A percentile compares a stretch with the other conserved stretches of the same genome.
These are phyloP conservation scores for Barnardius zonarius DNA, from an alignment of 2,113 vertebrate species.

Conservation along the genomic window DNA sequence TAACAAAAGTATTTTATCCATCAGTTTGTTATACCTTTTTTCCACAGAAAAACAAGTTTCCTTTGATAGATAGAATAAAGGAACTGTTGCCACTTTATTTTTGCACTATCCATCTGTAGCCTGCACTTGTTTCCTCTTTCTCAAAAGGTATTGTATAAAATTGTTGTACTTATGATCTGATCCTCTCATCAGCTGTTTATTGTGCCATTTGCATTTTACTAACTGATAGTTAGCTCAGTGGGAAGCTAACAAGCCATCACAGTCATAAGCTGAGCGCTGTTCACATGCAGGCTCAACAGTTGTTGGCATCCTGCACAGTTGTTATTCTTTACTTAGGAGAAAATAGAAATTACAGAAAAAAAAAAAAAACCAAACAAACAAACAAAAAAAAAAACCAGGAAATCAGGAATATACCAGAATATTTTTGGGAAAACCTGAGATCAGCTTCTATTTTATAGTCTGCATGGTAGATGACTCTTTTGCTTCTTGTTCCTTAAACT, in stretches of 20 bases:
- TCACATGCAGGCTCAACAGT: neutral
- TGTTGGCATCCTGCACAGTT: neutral
- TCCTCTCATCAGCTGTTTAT: neutral
- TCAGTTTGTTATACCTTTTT: neutral
- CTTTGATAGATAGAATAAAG: neutral
- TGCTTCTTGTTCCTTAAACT: neutral
- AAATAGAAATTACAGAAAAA: neutral
- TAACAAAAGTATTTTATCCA: neutral
- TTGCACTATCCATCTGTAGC: neutral
- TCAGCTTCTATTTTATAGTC: neutral
- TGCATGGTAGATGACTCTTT: neutral
- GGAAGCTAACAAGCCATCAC: neutral
- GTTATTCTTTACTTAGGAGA: neutral
- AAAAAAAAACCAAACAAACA: neutral
- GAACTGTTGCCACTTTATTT: neutral
- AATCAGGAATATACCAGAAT: neutral
- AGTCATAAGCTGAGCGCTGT: neutral
- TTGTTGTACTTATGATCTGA: neutral
- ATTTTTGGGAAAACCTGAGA: neutral
- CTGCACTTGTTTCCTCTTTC: neutral
- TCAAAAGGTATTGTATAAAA: neutral
- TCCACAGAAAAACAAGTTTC: neutral
- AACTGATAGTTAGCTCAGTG: neutral
- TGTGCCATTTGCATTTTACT: slow-evolving; percentile 16
- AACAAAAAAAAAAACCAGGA: neutral